Base-by-base conservation (phyloP, 2,113 vertebrate genomes). In the Leuciscus idus region DNA sequence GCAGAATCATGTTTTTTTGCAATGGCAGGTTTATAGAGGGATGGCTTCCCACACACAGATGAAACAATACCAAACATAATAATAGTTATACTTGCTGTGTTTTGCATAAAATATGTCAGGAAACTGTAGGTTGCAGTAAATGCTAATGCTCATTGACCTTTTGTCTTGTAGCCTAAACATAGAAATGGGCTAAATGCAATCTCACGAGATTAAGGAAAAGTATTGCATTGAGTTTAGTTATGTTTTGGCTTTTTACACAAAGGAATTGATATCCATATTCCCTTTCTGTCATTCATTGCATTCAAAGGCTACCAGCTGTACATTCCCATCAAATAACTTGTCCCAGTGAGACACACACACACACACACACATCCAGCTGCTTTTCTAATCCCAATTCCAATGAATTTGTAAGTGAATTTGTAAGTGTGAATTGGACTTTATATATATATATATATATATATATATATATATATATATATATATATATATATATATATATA, bases 241-340 rank as follows among this genome's bases (percentile, higher is more conserved):
- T 78, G 64, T 79, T 59, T 59, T 39, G 30, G 52, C 52, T 19
- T 17, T 64, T 82, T n/a, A 23, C 43, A 68, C 59, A 50, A 68
- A 62, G 19, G 6, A 52, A n/a, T 70, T 68, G 2, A 70, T 66
- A 48, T 66, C 15, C 33, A 21, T 52, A 11, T 55, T 70, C 64
- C 5, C 6, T 83, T 23, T 11, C 43, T 83, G 64, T n/a, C 64
- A 82, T 82, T 68, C 43, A 66, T 4, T 50, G 61, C 26, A 43
- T 81, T 81, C 13, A 81, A n/a, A 81, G 2, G 59, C 6, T 61
- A 13, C 4, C 50, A 30, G 28, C 26, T 79, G 76, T 33, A 36
- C 76, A 76, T 86, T 86, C 87, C 90, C 90, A 88, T 91, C 91
- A 92, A 91, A 92, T 92, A 91, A 89, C 83, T 85, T 70, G 66